Evolutionary conservation across 2,888 invertebrate genomes (phyloP).

Genomic region (Chrysodeixis includens): DNA sequence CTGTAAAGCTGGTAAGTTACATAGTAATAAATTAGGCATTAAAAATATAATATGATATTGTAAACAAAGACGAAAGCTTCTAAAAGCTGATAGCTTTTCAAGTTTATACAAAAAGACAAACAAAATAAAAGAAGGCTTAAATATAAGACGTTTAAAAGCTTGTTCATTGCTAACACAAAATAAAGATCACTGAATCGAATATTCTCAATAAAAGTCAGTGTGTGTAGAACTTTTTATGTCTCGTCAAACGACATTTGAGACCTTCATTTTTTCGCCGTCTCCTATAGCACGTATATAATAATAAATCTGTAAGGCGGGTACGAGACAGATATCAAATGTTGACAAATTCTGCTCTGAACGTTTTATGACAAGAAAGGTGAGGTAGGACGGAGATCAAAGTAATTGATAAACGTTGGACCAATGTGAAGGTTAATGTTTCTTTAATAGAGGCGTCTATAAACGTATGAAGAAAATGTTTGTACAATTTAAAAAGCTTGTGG

Average conservation of each 20-base stretch:
- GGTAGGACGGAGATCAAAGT: constrained; percentile 18
- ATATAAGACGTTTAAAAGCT: neutral
- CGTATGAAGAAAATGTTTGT: neutral
- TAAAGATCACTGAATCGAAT: constrained; percentile 3
- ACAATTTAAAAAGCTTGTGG: neutral
- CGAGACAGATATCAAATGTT: constrained; percentile 44
- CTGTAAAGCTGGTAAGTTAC: constrained; percentile 94
- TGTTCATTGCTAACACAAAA: neutral
- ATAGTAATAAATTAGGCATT: neutral
- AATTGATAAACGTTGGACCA: constrained; percentile 19
- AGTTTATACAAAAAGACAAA: neutral
- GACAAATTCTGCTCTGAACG: constrained; percentile 31
- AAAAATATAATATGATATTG: no score
- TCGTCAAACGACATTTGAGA: constrained; percentile 31
- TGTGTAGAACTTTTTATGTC: constrained; percentile 41
- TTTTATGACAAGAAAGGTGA: constrained; percentile 34
- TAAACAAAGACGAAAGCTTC: no score
- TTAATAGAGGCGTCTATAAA: neutral
- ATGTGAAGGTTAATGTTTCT: neutral
- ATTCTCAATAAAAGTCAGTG: constrained; percentile 30
- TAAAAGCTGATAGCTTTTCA: no score
- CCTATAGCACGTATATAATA: no score
- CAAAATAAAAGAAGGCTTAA: neutral
- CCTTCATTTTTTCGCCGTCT: constrained; percentile 37
- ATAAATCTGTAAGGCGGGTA: constrained; percentile 31